Base-by-base conservation (phyloP, 1,140 invertebrate species). In the Cylas formicarius region DNA sequence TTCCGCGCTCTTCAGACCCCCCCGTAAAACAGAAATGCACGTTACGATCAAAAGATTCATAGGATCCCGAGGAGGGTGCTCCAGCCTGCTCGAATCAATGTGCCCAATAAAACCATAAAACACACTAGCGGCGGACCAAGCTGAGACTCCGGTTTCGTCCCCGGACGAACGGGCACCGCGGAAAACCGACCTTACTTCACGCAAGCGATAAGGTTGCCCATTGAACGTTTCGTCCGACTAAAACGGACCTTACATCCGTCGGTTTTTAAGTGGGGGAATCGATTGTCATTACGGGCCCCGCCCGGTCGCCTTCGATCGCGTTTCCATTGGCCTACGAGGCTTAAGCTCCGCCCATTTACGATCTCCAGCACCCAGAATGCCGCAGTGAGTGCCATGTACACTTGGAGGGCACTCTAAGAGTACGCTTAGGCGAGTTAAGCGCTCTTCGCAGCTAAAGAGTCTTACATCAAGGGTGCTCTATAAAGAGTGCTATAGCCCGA, bases 391-490 rank as follows among this genome's bases (percentile, higher is more conserved):
- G 61, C 63, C 63, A 65, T 66, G 63, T 65, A 66, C 62, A 59
- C 61, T 66, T 65, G 56, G 61, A 65, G 62, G 57, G 59, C 63
- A 66, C 63, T 66, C 61, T 65, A 63, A 53, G 63, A 66, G 63
- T 57, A 64, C 63, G 63, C 62, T 66, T 66, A 66, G 63, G 61
- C 61, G 63, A 66, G 63, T 66, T 66, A 66, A 66, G 63, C 63
- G 62, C 60, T 58, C 63, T 66, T 66, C 54, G 62, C 57, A 56
- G 61, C 58, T 65, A 65, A 66, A 66, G 63, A 65, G 62, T 66
- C 63, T 66, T 66, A 66, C 62, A 66, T 66, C 62, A 66, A 66
- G 62, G 54, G 62, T 60, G 56, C 62, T 61, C 56, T 48, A 48
- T 58, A 53, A 61, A 61, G 63, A 63, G 63, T 66, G 62, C 61